Evolutionary conservation across 2,888 invertebrate genomes (phyloP), one percentile per base, ranked within the genome.

Genomic region (Agrenia bidenticulata): DNA sequence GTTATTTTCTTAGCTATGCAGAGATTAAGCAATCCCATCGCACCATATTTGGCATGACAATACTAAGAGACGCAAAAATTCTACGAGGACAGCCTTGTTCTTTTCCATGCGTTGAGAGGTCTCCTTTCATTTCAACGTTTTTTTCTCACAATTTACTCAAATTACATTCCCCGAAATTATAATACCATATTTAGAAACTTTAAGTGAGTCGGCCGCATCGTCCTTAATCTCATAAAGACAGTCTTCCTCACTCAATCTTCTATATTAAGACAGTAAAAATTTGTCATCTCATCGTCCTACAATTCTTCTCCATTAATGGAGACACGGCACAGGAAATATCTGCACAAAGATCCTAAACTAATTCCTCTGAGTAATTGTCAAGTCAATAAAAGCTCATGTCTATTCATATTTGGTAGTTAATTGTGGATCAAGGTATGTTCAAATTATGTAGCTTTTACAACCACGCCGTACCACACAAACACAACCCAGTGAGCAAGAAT

Each of bases 1-100:
- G 45, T 19, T 11, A 4, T 32, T 32, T 32, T 32, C 45, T 45
- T 45, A 59, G 21, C 32, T 17, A 39, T 59, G 37, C 19, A 59
- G 27, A 59, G 17, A 59, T 59, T 50, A 50, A 59, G 50, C 50
- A 59, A 59, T 59, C 27, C 21, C 27, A n/a, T 49, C 11, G n/a
- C 42, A 24, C 59, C 59, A 50, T 59, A 59, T 59, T 59, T 59
- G 50, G 59, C 26, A 19, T 27, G 21, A 50, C 27, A 50, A 26
- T 26, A 59, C 24, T 27, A n/a, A 19, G 49, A 59, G 23, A 45
- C 23, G 49, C 49, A 32, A 32, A 32, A 32, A 32, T 4, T 59
- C 26, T 5, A 15, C n/a, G n/a, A 45, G n/a, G 45, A 45, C 45
- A 45, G n/a, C 45, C 45, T 17, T 45, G 19, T 45, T 45, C 19